Percentiles rank a stretch among this genome's conserved stretches.
These are phyloP conservation scores for Pteria penguin DNA, from an alignment of 2,888 invertebrate species.

Conservation along the genomic window DNA sequence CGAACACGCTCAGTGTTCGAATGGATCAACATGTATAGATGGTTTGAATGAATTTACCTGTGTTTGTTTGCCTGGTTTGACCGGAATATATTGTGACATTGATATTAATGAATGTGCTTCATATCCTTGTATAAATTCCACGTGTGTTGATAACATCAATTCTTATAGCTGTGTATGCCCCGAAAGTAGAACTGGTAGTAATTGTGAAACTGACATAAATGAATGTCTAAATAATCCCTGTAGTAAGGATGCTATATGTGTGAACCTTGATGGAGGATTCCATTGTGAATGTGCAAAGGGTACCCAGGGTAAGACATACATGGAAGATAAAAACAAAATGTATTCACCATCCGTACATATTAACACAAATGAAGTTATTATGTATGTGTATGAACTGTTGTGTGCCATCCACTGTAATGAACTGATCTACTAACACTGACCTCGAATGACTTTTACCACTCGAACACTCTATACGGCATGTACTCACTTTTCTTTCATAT, in stretches of 20 bases:
- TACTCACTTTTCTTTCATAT: too few relatives aligned
- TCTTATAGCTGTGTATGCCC: slow-evolving; percentile 55
- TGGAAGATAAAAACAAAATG: too few relatives aligned
- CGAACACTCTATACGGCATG: too few relatives aligned
- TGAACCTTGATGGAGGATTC: slow-evolving; percentile 48
- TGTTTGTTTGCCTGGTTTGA: slow-evolving; percentile 49
- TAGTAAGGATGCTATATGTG: slow-evolving; percentile 53
- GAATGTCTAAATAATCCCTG: slow-evolving; percentile 54
- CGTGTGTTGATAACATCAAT: slow-evolving; percentile 48
- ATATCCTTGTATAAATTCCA: slow-evolving; percentile 55
- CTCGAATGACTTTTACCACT: too few relatives aligned
- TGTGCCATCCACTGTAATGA: too few relatives aligned
- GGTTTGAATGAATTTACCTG: slow-evolving; percentile 46
- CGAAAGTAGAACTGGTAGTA: slow-evolving; percentile 44
- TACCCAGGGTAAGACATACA: slow-evolving; percentile 45
- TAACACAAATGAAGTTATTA: too few relatives aligned
- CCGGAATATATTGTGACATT: slow-evolving; percentile 49
- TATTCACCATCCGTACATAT: too few relatives aligned
- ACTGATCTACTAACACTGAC: too few relatives aligned
- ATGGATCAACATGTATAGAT: slow-evolving; percentile 53
- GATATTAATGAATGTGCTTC: slow-evolving; percentile 54
- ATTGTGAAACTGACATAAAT: slow-evolving; percentile 53
- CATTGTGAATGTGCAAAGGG: slow-evolving; percentile 53
- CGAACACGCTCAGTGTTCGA: slow-evolving; percentile 42
- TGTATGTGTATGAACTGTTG: too few relatives aligned